A percentile compares a stretch with the other conserved stretches of the same genome.
These are phyloP conservation scores for Parauchenoglanis punctatus DNA, from an alignment of 2,797 vertebrate genomes.

Conservation along the genomic window DNA sequence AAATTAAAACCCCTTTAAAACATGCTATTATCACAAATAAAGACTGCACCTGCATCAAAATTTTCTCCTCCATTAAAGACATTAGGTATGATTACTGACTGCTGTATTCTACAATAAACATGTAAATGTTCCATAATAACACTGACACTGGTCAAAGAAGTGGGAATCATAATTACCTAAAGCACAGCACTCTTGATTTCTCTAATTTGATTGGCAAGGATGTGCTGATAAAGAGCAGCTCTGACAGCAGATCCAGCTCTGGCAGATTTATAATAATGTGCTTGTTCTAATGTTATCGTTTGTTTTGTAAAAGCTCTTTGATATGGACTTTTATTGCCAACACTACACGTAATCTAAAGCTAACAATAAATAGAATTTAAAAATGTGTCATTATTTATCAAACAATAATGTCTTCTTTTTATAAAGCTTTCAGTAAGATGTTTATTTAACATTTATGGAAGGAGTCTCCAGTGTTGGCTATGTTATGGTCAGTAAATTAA, in stretches of 20 bases:
- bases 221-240: neutral
- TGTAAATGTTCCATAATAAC: neutral
- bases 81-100: constrained; percentile 26
- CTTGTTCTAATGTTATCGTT: too few relatives aligned
- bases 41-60: neutral
- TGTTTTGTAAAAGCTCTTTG: neutral
- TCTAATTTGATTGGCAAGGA: neutral
- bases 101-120: constrained; percentile 4
- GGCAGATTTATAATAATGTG: neutral
- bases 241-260: neutral
- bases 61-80: constrained; percentile 18
- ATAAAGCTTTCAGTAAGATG: neutral
- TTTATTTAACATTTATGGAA: neutral
- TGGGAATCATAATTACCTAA: neutral
- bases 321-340: neutral
- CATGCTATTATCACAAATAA: constrained; percentile 18
- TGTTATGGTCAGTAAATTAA: neutral
- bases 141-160: neutral
- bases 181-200: neutral
- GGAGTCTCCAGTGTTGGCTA: neutral
- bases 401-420: neutral
- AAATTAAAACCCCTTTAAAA: constrained; percentile 7
- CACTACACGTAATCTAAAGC: neutral
- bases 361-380: neutral
- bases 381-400: neutral